Evolutionary conservation across 2,888 invertebrate genomes (phyloP), one percentile per base, ranked within the genome.

Genomic region (Parascotia fuliginaria): DNA sequence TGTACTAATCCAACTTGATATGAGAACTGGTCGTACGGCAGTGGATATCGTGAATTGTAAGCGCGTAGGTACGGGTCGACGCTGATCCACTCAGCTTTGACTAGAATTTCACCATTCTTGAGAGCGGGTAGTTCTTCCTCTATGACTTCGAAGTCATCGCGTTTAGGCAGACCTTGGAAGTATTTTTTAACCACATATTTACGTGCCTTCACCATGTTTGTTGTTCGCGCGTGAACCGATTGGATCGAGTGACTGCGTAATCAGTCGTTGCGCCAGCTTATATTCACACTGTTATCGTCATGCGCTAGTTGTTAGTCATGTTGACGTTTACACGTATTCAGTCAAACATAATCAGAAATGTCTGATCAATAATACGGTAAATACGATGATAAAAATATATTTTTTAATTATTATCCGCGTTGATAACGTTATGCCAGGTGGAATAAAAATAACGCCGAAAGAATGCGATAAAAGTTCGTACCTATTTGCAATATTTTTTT

Each of bases 111-210:
- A 77, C 57, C 60, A 49, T 62, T 49, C 27, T 60, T 48, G 93
- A 62, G 31, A 1, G 51, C 32, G 11, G 62, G 62, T 29, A 95
- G 67, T 39, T 93, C 92, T 69, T 95, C 93, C 68, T 95, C 94
- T 0, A 93, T 88, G 1, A 95, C 65, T 62, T 92, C 82, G 9
- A 94, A 89, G 76, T 95, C 94, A 0, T 88, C 79, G 16, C 80
- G 71, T 68, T 93, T 93, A 0, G 95, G 94, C 29, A 88, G 75
- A 0, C 94, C 94, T 11, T 92, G 77, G 65, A 95, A 95, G 40
- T 87, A 79, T 54, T 92, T 66, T 14, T 43, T 92, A 1, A 81
- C 87, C 1, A 94, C 74, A n/a, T 66, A 66, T 50, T 65, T 94
- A 60, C 91, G 93, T 16, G 93, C 92, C 37, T 86, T 88, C 28